A percentile compares a stretch with the other conserved stretches of the same genome.
These are phyloP conservation scores for Proctacanthus coquilletti DNA, from an alignment of 1,140 invertebrate species.

Conservation along the genomic window DNA sequence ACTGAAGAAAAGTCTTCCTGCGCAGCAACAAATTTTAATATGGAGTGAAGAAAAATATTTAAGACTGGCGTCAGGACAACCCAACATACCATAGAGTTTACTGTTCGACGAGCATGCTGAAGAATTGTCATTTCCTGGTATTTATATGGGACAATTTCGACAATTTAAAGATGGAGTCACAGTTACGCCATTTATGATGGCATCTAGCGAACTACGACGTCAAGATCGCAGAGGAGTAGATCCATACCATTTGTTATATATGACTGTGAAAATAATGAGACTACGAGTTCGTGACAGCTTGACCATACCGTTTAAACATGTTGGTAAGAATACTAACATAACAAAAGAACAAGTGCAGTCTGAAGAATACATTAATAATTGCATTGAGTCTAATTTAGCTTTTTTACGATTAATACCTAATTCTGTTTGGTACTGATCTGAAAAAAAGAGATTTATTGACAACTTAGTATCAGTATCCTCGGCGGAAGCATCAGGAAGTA, in stretches of 20 bases:
- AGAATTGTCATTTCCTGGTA: constrained; percentile 24
- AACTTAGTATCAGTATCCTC: too few relatives aligned
- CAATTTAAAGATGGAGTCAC: constrained; percentile 8
- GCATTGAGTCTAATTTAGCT: background rate
- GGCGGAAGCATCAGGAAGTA: too few relatives aligned
- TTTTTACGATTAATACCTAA: constrained; percentile 1
- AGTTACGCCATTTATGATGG: constrained; percentile 12
- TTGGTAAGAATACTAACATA: constrained; percentile 9
- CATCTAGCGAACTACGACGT: constrained; percentile 13
- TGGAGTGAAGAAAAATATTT: constrained; percentile 20
- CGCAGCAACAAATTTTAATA: constrained; percentile 15
- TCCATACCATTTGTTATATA: constrained; percentile 13
- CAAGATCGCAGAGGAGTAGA: constrained; percentile 11
- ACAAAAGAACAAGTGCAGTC: constrained; percentile 18
- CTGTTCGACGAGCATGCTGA: constrained; percentile 17
- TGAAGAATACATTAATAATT: background rate
- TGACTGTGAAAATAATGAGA: constrained; percentile 12
- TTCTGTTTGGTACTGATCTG: background rate
- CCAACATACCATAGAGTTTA: constrained; percentile 8
- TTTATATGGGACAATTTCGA: constrained; percentile 14
- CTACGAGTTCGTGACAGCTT: constrained; percentile 8
- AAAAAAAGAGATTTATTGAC: too few relatives aligned
- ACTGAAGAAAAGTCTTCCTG: background rate
- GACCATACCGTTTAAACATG: constrained; percentile 10
- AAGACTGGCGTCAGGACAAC: constrained; percentile 14